Evolutionary conservation across 2,888 invertebrate species (phyloP).

Genomic region (Drosophila flavopinicola): DNA sequence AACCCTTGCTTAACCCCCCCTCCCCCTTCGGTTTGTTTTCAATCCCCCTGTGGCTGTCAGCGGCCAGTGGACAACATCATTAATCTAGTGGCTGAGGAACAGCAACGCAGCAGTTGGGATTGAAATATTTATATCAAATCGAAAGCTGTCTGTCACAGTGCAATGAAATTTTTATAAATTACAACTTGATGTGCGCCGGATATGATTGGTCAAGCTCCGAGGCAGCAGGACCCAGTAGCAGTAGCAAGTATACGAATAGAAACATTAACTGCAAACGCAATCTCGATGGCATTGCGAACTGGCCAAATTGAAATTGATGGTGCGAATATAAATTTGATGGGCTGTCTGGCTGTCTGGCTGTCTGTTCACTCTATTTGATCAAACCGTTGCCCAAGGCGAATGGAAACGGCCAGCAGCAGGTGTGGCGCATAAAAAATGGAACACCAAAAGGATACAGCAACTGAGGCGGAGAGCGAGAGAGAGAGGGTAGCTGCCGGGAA

Average conservation of each 20-base stretch:
- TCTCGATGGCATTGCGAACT: slow-evolving; percentile 44
- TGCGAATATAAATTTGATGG: slow-evolving; percentile 67
- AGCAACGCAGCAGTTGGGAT: slow-evolving; percentile 49
- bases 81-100: slow-evolving; percentile 67
- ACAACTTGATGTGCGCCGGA: slow-evolving; percentile 62
- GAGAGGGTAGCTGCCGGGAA: slow-evolving; percentile 35
- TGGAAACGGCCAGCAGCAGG: slow-evolving; percentile 63
- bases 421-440: slow-evolving; percentile 60
- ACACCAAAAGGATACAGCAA: slow-evolving; percentile 48
- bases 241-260: slow-evolving; percentile 44
- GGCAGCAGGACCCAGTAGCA: neutral
- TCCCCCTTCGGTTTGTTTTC: no score
- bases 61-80: slow-evolving; percentile 63
- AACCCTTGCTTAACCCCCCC: slow-evolving; percentile 13
- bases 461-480: slow-evolving; percentile 8
- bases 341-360: slow-evolving; percentile 46
- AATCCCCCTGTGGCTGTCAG: slow-evolving; percentile 63
- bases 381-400: slow-evolving; percentile 15
- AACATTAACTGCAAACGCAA: slow-evolving; percentile 54
- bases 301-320: slow-evolving; percentile 75
- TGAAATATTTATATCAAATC: slow-evolving; percentile 80
- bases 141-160: slow-evolving; percentile 78
- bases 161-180: slow-evolving; percentile 79
- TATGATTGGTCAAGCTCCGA: slow-evolving; percentile 53
- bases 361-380: slow-evolving; percentile 45